Conservation (phyloP, 2,113 vertebrate genomes). For the Tricholaema leucomelas region DNA sequence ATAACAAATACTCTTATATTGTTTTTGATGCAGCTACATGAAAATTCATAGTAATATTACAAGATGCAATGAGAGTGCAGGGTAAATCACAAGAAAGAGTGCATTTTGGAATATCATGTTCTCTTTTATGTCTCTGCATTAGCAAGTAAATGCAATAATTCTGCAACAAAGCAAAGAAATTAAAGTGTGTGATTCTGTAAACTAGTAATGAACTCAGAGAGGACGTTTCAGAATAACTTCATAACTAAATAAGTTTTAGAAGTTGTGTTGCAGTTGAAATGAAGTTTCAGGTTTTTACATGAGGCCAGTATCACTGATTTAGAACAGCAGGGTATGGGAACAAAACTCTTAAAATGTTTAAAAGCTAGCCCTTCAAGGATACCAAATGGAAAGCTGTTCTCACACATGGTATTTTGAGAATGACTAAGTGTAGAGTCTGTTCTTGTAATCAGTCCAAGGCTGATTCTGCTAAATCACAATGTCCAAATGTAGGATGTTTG, state of each 20-base stretch:
- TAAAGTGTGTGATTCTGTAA: slow-evolving; percentile 43
- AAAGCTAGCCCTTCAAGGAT: not conserved
- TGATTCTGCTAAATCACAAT: slow-evolving; percentile 40
- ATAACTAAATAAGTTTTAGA: not conserved
- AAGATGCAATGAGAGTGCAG: slow-evolving; percentile 36
- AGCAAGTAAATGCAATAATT: slow-evolving; percentile 59
- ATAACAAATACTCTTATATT: not conserved
- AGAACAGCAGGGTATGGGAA: not conserved
- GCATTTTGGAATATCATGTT: slow-evolving; percentile 59
- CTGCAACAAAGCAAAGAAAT: slow-evolving; percentile 31
- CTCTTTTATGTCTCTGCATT: slow-evolving; percentile 63
- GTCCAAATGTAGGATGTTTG: slow-evolving; percentile 15
- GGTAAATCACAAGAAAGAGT: slow-evolving; percentile 40
- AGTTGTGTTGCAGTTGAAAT: slow-evolving; percentile 38
- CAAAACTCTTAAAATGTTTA: not conserved
- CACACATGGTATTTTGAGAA: slow-evolving; percentile 45
- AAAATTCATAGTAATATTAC: slow-evolving; percentile 22
- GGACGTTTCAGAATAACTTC: not conserved
- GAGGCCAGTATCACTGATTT: not conserved
- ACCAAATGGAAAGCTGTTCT: slow-evolving; percentile 32
- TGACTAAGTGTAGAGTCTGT: slow-evolving; percentile 17
- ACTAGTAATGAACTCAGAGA: slow-evolving; percentile 30
- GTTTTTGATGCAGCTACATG: slow-evolving; percentile 2
- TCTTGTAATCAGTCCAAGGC: slow-evolving; percentile 5
- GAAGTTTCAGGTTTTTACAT: not conserved